A percentile compares a stretch with the other conserved stretches of the same genome.
Conservation (phyloP, 2,888 invertebrate species). For the Hemicrepidius hirtus region DNA sequence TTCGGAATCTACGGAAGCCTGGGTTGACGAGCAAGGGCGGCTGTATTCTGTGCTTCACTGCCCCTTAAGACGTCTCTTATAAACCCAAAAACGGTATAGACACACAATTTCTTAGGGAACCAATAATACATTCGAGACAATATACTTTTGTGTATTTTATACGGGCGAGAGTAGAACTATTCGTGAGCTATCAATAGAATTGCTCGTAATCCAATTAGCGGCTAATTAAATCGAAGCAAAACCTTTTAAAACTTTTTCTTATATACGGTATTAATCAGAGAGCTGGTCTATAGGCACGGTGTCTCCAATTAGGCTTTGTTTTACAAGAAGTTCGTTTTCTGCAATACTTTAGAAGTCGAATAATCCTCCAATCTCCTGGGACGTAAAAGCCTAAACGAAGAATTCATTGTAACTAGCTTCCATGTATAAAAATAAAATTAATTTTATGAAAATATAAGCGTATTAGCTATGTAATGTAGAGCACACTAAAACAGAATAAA, state of each 20-base stretch:
- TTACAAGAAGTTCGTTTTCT: constrained; percentile 23
- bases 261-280: constrained; percentile 5
- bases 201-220: background rate
- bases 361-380: constrained; percentile 7
- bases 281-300: background rate
- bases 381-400: constrained; percentile 2
- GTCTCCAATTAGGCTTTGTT: constrained; percentile 26
- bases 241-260: constrained; percentile 12
- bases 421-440: constrained; percentile 1
- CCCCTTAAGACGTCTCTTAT: no score
- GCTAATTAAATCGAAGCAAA: constrained; percentile 1
- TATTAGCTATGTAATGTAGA: no score
- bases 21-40: no score
- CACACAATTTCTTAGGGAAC: no score
- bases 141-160: no score
- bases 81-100: no score
- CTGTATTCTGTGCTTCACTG: no score
- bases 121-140: no score
- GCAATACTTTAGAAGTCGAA: constrained; percentile 10
- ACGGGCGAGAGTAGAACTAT: no score
- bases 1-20: no score
- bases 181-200: no score
- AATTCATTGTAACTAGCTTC: background rate
- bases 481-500: no score
- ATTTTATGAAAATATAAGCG: background rate